A percentile compares a stretch with the other conserved stretches of the same genome.
phyloP scores from a whole-genome alignment of 2,113 vertebrate species.

The Stegastes partitus region DNA sequence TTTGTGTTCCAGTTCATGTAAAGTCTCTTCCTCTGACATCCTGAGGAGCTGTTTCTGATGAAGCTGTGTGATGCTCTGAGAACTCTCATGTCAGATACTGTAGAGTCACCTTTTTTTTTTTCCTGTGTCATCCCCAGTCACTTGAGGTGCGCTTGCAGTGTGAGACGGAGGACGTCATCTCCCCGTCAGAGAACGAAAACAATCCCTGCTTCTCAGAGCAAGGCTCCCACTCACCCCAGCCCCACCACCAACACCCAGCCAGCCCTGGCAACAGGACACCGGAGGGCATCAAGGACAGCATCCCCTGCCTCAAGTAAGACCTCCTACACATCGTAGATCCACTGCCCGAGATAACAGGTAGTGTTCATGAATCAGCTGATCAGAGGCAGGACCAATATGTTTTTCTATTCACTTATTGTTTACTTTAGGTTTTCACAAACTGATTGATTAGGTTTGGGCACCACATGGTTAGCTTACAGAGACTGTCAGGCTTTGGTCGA shows the following conservation, averaged over 20 bases:
- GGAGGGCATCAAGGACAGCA: constrained; percentile 91
- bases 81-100: not conserved
- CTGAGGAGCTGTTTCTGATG: not conserved
- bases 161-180: constrained; percentile 93
- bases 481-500: too few relatives aligned
- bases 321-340: not conserved
- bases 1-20: not conserved
- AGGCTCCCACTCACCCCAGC: constrained; percentile 89
- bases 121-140: constrained; percentile 82
- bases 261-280: constrained; percentile 89
- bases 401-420: too few relatives aligned
- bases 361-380: not conserved
- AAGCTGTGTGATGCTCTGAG: not conserved
- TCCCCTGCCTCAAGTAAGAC: constrained; percentile 93
- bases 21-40: not conserved
- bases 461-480: too few relatives aligned
- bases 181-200: constrained; percentile 92
- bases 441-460: too few relatives aligned
- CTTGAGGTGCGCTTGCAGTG: constrained; percentile 94
- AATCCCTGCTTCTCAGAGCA: constrained; percentile 90
- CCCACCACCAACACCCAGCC: constrained; percentile 82
- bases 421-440: too few relatives aligned
- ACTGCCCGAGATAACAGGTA: not conserved
- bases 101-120: not conserved
- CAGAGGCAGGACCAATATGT: too few relatives aligned